Evolutionary conservation across 2,113 vertebrate genomes (phyloP).

Genomic region (Procapra przewalskii): DNA sequence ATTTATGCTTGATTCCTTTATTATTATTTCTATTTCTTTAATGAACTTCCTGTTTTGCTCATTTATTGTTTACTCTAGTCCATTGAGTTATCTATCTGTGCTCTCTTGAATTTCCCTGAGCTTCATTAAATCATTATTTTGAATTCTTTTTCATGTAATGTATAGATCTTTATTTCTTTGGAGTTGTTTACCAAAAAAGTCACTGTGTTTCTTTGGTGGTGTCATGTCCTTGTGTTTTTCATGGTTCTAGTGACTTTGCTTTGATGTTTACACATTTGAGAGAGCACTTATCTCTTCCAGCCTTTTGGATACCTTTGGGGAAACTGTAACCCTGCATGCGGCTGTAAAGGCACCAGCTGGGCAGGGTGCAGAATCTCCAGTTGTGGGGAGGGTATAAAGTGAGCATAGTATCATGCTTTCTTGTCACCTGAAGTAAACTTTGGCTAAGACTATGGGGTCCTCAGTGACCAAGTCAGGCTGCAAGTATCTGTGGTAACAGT

Average conservation of each 20-base stretch:
- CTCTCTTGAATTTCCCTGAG: not conserved
- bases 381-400: not conserved
- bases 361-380: not conserved
- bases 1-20: not conserved
- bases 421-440: not conserved
- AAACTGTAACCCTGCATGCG: not conserved
- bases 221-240: not conserved
- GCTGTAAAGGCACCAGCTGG: not conserved
- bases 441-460: not conserved
- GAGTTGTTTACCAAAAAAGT: not conserved
- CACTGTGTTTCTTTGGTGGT: not conserved
- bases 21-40: not conserved
- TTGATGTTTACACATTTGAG: not conserved
- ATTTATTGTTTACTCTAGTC: not conserved
- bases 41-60: not conserved
- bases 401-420: not conserved
- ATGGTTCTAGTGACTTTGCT: not conserved
- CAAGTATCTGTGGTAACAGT: not conserved
- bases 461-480: not conserved
- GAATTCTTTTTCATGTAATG: not conserved
- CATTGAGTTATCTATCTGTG: not conserved
- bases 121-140: not conserved
- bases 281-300: not conserved
- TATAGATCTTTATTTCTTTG: not conserved
- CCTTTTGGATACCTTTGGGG: not conserved